Evolutionary conservation across 2,797 vertebrate species (phyloP), one percentile per base, ranked within the genome.

Genomic region (Amblyopsis hoosieri): DNA sequence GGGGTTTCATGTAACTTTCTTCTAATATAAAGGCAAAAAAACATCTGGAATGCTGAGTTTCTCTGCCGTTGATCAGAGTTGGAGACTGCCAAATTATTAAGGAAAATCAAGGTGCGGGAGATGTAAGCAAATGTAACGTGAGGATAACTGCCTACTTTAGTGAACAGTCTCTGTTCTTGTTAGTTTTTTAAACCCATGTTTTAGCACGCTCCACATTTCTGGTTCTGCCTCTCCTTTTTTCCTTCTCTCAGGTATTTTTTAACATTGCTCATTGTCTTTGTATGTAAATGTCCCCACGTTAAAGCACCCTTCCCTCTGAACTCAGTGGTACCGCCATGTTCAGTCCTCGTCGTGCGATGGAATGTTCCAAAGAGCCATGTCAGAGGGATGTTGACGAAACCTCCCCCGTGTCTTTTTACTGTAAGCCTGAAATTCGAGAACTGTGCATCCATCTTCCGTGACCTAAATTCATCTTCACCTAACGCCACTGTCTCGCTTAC

Each of bases 61-160:
- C 69, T 71, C 51, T 55, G 1, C 54, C 54, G 50, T 53, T 31
- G 59, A 76, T 82, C 72, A 66, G 60, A 74, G 78, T 60, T 52
- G 66, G 63, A 29, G 72, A 69, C 63, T 62, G 72, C 45, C 54
- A 65, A 53, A 37, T 74, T 62, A 57, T 69, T 68, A 69, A 57
- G 23, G 45, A 55, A 77, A 76, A 79, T 66, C 61, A 70, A 83
- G 82, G 79, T 77, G 74, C 48, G 75, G 76, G 78, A 86, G 87
- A 91, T 91, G 88, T 76, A 90, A 90, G 80, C 57, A 81, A 90
- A 87, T 90, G 90, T 90, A 90, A 88, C 45, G 50, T 45, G 61
- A 76, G 71, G 69, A 77, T 72, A 78, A 63, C 70, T 56, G 66
- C 63, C 12, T 45, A 73, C 67, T 77, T 78, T 64, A 64, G 64